Evolutionary conservation across 1,140 invertebrate species (phyloP), one percentile per base, ranked within the genome.

Genomic region (Solenopsis invicta): DNA sequence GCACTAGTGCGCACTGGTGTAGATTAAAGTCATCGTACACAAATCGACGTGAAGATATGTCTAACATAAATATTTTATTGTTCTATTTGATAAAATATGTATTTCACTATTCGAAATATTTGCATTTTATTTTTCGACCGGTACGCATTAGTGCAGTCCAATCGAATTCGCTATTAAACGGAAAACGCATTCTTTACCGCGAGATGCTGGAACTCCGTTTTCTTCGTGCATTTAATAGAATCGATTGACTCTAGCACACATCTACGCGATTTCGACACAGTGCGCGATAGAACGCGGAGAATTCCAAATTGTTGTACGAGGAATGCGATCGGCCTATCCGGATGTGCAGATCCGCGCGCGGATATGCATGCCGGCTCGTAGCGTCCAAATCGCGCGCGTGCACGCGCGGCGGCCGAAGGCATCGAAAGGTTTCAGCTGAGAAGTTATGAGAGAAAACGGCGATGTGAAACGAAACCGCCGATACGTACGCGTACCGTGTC

Each of bases 401-500:
- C 52, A 21, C 75, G 76, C 24, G 54, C 69, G 54, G 41, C 54
- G 54, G 41, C 54, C 54, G 12, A 34, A 80, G 21, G 10, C 67
- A 81, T 75, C 86, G 62, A 88, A 80, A 67, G 81, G 56, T 81
- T 77, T 72, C 13, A 29, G 21, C 52, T 24, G 72, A 78, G 71
- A 90, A 90, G 62, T 89, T 87, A 89, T 82, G 78, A 85, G 86
- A 90, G 88, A 90, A 89, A 90, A 90, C 62, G 81, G 84, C 69
- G 48, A 37, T 45, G 75, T 54, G 84, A 76, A 88, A 86, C 87
- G 87, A 59, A 88, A 86, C 76, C 87, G 77, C 24, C 85, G 77
- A 74, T 85, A 76, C 18, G 67, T 52, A 24, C 52, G 24, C 41
- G n/a, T 34, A 4, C 18, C 18, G 4, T 50, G 75, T 48, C 34